These are phyloP conservation scores for Helogale parvula DNA, from an alignment of 2,113 vertebrate species.

Conservation along the genomic window DNA sequence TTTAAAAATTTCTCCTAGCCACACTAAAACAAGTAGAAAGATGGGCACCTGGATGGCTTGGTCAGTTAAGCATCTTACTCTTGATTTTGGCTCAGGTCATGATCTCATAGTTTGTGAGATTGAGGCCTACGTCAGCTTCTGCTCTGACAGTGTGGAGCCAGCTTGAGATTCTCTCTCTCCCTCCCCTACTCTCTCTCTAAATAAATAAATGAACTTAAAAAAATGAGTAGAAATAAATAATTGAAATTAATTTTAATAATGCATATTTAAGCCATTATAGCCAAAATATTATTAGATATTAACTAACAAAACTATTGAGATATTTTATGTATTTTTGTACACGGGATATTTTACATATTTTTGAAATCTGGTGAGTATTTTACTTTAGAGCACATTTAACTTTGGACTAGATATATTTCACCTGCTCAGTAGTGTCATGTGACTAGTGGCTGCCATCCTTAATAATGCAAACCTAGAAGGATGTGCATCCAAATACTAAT, in stretches of 20 bases:
- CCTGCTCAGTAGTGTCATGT: background rate
- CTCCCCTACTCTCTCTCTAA: too few relatives aligned
- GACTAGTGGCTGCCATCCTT: background rate
- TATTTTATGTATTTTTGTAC: background rate
- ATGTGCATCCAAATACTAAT: background rate
- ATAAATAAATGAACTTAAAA: too few relatives aligned
- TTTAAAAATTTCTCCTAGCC: background rate
- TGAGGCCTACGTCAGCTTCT: too few relatives aligned
- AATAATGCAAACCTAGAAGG: background rate
- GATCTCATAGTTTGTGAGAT: too few relatives aligned
- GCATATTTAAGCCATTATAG: background rate
- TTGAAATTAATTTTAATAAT: conserved; percentile 39
- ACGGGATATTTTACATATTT: background rate
- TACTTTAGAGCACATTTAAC: background rate
- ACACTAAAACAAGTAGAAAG: background rate
- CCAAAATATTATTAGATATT: background rate
- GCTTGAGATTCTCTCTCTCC: too few relatives aligned
- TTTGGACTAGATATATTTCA: background rate
- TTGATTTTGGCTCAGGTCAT: too few relatives aligned
- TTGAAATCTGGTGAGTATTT: background rate
- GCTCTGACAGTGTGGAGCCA: too few relatives aligned
- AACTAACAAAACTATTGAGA: background rate
- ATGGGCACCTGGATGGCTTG: too few relatives aligned
- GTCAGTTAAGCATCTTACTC: too few relatives aligned
- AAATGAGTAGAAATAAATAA: background rate